Evolutionary conservation across 2,888 invertebrate species (phyloP).

Genomic region (Aporophyla nigra): DNA sequence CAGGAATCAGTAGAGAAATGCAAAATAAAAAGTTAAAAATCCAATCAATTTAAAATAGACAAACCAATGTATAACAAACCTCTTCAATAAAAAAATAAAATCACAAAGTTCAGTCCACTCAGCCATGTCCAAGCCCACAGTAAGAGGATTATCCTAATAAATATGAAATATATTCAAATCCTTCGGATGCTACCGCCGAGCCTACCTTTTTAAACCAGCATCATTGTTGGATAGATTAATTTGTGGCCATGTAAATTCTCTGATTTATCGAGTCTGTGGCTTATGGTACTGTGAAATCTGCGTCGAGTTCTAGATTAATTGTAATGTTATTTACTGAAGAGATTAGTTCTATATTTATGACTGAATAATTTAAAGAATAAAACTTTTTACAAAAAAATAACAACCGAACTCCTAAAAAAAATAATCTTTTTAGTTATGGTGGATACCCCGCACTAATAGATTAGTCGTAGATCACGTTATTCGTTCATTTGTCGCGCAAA

Average conservation of each 20-base stretch:
- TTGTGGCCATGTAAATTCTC: conserved; percentile 65
- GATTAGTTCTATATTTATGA: conserved; percentile 32
- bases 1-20: too few species aligned
- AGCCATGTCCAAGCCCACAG: conserved; percentile 70
- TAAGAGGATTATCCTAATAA: conserved; percentile 88
- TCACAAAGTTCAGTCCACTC: conserved; percentile 68
- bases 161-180: conserved; percentile 82
- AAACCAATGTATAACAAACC: conserved; percentile 44
- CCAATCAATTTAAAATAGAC: conserved; percentile 10
- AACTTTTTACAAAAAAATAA: too few species aligned
- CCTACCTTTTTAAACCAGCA: conserved; percentile 70
- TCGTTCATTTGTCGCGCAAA: too few species aligned
- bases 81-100: conserved; percentile 69
- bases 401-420: too few species aligned
- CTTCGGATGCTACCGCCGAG: conserved; percentile 69
- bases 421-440: too few species aligned
- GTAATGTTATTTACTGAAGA: conserved; percentile 5
- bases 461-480: too few species aligned
- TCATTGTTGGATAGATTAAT: conserved; percentile 69
- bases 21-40: not conserved
- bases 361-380: not conserved
- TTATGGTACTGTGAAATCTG: conserved; percentile 48
- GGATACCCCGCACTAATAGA: too few species aligned
- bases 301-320: conserved; percentile 23
- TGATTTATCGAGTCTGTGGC: conserved; percentile 65